These are phyloP conservation scores for Drosophila algonquin DNA, from an alignment of 2,888 invertebrate genomes.

Conservation along the genomic window DNA sequence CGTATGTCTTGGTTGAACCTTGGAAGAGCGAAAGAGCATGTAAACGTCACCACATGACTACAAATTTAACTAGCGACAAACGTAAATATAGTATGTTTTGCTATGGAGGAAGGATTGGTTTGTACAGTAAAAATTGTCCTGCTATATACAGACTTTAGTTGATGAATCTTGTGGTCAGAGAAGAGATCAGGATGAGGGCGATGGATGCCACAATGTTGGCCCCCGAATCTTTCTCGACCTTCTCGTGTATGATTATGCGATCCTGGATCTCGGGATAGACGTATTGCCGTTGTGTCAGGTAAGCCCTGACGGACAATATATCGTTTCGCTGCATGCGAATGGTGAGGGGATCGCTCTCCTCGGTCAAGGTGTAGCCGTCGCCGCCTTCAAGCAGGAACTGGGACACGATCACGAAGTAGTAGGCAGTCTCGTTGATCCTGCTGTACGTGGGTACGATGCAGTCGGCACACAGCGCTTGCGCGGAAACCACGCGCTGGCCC, in stretches of 20 bases:
- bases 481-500: conserved; percentile 87
- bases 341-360: conserved; percentile 42
- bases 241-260: conserved; percentile 84
- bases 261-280: conserved; percentile 88
- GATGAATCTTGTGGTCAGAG: conserved; percentile 40
- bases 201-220: conserved; percentile 48
- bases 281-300: conserved; percentile 86
- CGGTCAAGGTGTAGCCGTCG: conserved; percentile 86
- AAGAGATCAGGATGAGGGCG: conserved; percentile 46
- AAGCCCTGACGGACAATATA: conserved; percentile 85
- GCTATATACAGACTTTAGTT: conserved; percentile 22
- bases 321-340: conserved; percentile 85
- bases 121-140: not conserved
- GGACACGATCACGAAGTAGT: conserved; percentile 88
- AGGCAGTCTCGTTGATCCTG: conserved; percentile 85
- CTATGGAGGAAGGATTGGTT: not conserved
- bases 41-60: not conserved
- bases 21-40: not conserved
- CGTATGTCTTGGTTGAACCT: conserved; percentile 2
- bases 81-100: not conserved
- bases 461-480: conserved; percentile 87
- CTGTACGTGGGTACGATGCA: conserved; percentile 87
- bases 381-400: conserved; percentile 90
- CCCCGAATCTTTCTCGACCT: conserved; percentile 28
- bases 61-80: not conserved